A percentile compares a stretch with the other conserved stretches of the same genome.
These are phyloP conservation scores for Epirrhoe alternata DNA, from an alignment of 2,888 invertebrate genomes.

Conservation along the genomic window DNA sequence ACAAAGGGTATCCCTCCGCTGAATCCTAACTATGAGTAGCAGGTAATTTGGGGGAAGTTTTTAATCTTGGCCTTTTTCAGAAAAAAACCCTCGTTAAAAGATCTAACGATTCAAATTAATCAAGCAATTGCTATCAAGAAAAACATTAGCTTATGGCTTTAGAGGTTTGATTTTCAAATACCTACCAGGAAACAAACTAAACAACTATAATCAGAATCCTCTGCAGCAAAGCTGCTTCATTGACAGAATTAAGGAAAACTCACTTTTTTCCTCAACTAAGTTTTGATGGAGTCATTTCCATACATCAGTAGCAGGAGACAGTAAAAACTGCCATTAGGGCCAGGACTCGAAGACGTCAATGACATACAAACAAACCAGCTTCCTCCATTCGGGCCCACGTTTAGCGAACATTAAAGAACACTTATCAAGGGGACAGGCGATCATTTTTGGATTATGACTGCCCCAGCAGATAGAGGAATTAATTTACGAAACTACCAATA, in stretches of 20 bases:
- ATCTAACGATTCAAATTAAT: background rate
- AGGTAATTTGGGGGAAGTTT: constrained; percentile 36
- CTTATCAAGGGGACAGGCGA: constrained; percentile 78
- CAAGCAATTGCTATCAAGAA: background rate
- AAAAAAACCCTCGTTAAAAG: constrained; percentile 6
- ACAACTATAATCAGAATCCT: constrained; percentile 15
- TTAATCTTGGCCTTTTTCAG: constrained; percentile 29
- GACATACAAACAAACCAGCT: constrained; percentile 39
- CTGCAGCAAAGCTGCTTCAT: constrained; percentile 8
- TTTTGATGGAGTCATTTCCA: constrained; percentile 37
- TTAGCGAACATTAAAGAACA: constrained; percentile 76
- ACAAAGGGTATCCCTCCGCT: constrained; percentile 31
- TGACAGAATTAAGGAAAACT: constrained; percentile 32
- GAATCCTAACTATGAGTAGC: constrained; percentile 32
- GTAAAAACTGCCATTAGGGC: constrained; percentile 41
- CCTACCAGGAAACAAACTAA: background rate
- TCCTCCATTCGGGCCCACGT: constrained; percentile 51
- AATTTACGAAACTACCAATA: constrained; percentile 74
- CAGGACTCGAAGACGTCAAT: constrained; percentile 27
- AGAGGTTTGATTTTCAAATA: background rate
- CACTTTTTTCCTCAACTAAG: constrained; percentile 22
- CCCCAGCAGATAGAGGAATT: constrained; percentile 78
- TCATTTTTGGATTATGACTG: constrained; percentile 83
- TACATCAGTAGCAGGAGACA: constrained; percentile 36
- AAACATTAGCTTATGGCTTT: background rate